phyloP scores from a whole-genome alignment of 2,888 invertebrate genomes.

The Sinelater perroti region DNA sequence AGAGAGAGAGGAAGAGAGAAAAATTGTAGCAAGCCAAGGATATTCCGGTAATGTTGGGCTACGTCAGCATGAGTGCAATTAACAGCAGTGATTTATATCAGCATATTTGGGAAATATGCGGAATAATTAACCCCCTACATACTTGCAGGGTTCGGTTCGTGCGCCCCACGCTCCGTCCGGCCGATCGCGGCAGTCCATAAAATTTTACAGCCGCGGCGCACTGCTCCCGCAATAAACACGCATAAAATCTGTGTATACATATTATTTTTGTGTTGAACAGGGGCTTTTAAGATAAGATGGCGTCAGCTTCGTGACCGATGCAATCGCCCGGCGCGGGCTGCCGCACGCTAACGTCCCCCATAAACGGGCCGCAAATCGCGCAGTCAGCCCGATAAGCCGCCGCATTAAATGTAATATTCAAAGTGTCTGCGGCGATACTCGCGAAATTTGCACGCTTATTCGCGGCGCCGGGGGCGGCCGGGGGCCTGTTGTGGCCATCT shows the following conservation, averaged over 20 bases:
- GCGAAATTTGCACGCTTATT: conserved; percentile 41
- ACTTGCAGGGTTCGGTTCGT: conserved; percentile 6
- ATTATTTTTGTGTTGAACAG: conserved; percentile 43
- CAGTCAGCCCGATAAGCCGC: conserved; percentile 40
- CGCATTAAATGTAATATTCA: conserved; percentile 43
- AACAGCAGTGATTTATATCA: neutral
- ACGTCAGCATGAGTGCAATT: no score
- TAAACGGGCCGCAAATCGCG: conserved; percentile 40
- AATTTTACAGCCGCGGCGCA: conserved; percentile 26
- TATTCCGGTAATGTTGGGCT: no score
- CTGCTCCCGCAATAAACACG: conserved; percentile 24
- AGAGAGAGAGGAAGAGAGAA: no score
- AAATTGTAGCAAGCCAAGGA: no score
- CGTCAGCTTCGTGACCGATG: conserved; percentile 45
- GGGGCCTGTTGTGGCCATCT: conserved; percentile 33
- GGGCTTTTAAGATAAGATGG: conserved; percentile 43
- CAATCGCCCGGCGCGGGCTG: conserved; percentile 40
- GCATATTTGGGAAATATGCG: neutral
- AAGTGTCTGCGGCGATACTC: conserved; percentile 40
- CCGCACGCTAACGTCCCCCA: conserved; percentile 29
- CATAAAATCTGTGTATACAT: conserved; percentile 31
- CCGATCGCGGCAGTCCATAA: conserved; percentile 17
- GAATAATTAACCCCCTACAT: no score
- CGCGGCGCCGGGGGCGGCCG: conserved; percentile 41
- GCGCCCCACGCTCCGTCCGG: conserved; percentile 4